These are phyloP conservation scores for Bradynema listronoti DNA, from an alignment of 1,140 invertebrate species.

Conservation along the genomic window DNA sequence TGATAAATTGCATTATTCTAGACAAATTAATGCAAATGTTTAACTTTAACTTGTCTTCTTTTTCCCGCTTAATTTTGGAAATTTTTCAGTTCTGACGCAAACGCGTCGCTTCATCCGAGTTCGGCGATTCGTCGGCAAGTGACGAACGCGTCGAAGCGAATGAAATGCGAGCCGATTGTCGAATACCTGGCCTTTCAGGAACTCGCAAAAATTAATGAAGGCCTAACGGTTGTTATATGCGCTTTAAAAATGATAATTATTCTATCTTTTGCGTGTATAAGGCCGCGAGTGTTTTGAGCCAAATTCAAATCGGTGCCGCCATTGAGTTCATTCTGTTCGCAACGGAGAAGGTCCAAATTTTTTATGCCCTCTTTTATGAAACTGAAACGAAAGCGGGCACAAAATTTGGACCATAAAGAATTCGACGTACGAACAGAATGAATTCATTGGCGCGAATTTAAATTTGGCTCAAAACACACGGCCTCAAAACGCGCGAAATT, in stretches of 20 bases:
- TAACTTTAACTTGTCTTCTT: slow-evolving; percentile 1
- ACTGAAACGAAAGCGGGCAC: no score
- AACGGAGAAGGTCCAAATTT: slow-evolving; percentile 21
- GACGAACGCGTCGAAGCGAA: background rate
- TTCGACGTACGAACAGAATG: no score
- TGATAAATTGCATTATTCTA: background rate
- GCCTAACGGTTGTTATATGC: slow-evolving; percentile 46
- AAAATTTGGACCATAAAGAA: no score
- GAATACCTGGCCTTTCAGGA: slow-evolving; percentile 51
- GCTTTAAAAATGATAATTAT: no score
- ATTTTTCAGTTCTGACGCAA: slow-evolving; percentile 10
- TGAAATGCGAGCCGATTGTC: slow-evolving; percentile 25
- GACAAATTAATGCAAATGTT: background rate
- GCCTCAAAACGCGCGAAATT: no score
- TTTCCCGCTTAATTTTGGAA: slow-evolving; percentile 4
- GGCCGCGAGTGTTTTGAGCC: background rate
- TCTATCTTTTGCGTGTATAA: slow-evolving; percentile 20
- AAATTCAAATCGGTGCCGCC: slow-evolving; percentile 26
- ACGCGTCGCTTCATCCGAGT: slow-evolving; percentile 40
- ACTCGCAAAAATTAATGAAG: slow-evolving; percentile 40
- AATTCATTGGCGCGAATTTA: no score
- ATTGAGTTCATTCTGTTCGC: slow-evolving; percentile 35
- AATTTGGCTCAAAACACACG: no score
- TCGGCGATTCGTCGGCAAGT: slow-evolving; percentile 34
- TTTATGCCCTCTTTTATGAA: no score